A percentile compares a stretch with the other conserved stretches of the same genome.
phyloP scores from a whole-genome alignment of 2,113 vertebrate genomes.

The Cebus imitator region DNA sequence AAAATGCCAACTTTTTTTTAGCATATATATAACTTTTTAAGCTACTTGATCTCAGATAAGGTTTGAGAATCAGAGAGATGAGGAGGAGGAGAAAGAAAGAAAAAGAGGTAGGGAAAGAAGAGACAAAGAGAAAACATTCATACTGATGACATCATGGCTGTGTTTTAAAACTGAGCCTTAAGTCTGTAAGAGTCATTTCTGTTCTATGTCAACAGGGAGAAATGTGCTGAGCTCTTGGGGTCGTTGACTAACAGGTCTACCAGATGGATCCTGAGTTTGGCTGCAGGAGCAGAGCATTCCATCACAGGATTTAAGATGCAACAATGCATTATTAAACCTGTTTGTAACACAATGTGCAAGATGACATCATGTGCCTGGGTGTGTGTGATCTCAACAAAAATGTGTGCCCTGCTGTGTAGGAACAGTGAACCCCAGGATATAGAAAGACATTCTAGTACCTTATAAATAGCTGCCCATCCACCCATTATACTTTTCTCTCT shows the following conservation, averaged over 20 bases:
- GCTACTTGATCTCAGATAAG: not conserved
- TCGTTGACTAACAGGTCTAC: conserved; percentile 70
- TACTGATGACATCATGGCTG: conserved; percentile 63
- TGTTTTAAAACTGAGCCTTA: conserved; percentile 56
- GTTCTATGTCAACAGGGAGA: conserved; percentile 69
- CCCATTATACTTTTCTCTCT: not conserved
- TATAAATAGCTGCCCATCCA: not conserved
- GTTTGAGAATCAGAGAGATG: not conserved
- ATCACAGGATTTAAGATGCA: conserved; percentile 63
- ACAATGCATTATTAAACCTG: conserved; percentile 77
- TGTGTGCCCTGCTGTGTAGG: conserved; percentile 64
- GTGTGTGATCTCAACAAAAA: conserved; percentile 66
- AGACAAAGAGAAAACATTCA: not conserved
- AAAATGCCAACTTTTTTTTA: not conserved
- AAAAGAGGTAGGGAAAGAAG: not conserved
- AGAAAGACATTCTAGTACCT: conserved; percentile 40
- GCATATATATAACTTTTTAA: not conserved
- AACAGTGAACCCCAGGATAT: conserved; percentile 27
- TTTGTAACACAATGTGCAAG: conserved; percentile 81
- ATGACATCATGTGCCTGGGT: conserved; percentile 81
- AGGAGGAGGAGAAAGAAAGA: not conserved
- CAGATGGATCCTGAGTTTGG: conserved; percentile 67
- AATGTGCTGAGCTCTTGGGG: conserved; percentile 60
- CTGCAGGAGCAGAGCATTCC: conserved; percentile 56
- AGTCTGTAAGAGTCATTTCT: conserved; percentile 63